These are phyloP conservation scores for Scaptomyza pallida DNA, from an alignment of 1,140 invertebrate genomes.

Conservation along the genomic window DNA sequence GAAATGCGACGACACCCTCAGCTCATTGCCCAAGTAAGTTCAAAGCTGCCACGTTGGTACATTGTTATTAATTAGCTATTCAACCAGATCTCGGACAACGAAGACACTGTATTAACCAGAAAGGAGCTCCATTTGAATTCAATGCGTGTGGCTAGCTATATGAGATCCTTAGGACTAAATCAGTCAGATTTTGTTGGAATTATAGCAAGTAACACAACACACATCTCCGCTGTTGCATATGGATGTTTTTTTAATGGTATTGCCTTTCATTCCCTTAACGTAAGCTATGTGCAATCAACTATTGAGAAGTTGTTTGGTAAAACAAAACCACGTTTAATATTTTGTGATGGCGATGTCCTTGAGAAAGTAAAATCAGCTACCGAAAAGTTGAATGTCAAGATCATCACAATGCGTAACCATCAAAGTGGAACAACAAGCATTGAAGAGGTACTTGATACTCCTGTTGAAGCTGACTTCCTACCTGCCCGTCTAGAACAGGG, in stretches of 20 bases:
- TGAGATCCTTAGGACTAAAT: constrained; percentile 42
- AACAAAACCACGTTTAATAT: constrained; percentile 62
- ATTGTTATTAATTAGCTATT: too few species aligned
- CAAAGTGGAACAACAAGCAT: constrained; percentile 36
- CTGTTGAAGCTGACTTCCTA: constrained; percentile 47
- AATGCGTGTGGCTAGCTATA: constrained; percentile 53
- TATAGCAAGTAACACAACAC: constrained; percentile 66
- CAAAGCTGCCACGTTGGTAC: too few species aligned
- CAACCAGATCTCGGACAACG: constrained; percentile 41
- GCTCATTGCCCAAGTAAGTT: constrained; percentile 38
- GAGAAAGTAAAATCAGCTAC: constrained; percentile 52
- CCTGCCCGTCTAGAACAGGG: constrained; percentile 46
- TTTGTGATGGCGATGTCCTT: constrained; percentile 71
- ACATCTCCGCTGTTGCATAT: constrained; percentile 58
- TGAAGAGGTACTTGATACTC: constrained; percentile 35
- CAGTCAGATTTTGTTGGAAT: constrained; percentile 67
- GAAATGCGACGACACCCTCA: constrained; percentile 49
- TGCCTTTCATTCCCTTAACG: constrained; percentile 61
- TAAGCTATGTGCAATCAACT: constrained; percentile 46
- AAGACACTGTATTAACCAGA: constrained; percentile 50
- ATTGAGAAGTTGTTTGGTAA: constrained; percentile 54
- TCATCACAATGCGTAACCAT: constrained; percentile 64
- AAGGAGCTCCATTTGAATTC: constrained; percentile 52
- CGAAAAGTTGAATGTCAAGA: constrained; percentile 26
- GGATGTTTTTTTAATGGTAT: constrained; percentile 73